Evolutionary conservation across 2,113 vertebrate genomes (phyloP).

Genomic region (Xiphorhynchus elegans): DNA sequence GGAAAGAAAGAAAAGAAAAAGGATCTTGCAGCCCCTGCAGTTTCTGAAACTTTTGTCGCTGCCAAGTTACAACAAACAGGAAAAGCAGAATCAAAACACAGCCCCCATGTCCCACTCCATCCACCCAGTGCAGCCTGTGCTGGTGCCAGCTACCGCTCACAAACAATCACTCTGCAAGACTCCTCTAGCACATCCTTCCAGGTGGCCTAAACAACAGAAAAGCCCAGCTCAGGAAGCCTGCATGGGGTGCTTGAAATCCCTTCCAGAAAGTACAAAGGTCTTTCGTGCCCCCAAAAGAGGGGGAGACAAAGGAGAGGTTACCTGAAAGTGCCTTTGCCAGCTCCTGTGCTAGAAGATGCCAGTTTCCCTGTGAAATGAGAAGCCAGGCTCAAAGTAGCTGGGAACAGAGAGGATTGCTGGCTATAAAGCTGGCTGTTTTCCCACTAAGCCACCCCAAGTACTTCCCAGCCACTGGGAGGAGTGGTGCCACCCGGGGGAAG

Average conservation of each 20-base stretch:
- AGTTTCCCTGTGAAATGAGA: neutral
- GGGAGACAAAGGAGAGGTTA: neutral
- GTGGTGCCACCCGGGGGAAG: neutral
- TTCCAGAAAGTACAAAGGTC: neutral
- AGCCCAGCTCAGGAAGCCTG: slow-evolving; percentile 8
- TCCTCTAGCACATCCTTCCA: slow-evolving; percentile 35
- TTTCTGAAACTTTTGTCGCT: slow-evolving; percentile 8
- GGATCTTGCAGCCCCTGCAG: neutral
- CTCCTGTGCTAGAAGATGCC: neutral
- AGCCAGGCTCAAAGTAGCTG: neutral
- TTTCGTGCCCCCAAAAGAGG: neutral
- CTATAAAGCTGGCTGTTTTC: neutral
- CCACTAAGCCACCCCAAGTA: neutral
- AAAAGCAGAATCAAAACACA: slow-evolving; percentile 52
- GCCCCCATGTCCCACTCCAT: neutral
- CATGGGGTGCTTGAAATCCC: neutral
- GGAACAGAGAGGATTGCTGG: neutral
- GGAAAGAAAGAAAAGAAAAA: slow-evolving; percentile 11
- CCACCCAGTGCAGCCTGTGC: neutral
- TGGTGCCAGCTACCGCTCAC: neutral
- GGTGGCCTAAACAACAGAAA: slow-evolving; percentile 30
- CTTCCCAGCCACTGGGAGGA: neutral
- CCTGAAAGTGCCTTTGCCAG: neutral
- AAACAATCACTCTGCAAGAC: neutral
- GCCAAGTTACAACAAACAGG: slow-evolving; percentile 47